These are phyloP conservation scores for Polydrusus cervinus DNA, from an alignment of 2,888 invertebrate species.

Conservation along the genomic window DNA sequence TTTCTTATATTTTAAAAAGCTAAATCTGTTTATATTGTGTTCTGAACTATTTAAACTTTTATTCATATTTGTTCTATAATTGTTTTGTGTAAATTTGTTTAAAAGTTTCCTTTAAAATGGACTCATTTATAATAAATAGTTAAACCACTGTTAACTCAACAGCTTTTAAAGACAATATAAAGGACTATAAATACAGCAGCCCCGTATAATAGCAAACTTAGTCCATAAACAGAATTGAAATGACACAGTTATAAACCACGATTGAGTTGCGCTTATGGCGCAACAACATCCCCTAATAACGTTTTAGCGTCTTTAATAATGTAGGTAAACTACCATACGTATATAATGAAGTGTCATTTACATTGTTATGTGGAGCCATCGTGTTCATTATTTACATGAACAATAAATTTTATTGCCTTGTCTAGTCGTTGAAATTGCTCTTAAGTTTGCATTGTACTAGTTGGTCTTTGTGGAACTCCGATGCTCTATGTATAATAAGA, in stretches of 20 bases:
- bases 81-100: too few species aligned
- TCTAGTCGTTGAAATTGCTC: constrained; percentile 6
- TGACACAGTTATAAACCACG: constrained; percentile 26
- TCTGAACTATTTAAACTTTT: too few species aligned
- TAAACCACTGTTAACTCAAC: too few species aligned
- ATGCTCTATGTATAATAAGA: too few species aligned
- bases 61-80: too few species aligned
- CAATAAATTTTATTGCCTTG: constrained; percentile 14
- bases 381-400: constrained; percentile 1
- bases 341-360: constrained; percentile 14
- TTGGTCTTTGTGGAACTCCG: not conserved
- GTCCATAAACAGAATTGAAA: constrained; percentile 19
- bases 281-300: constrained; percentile 12
- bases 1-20: too few species aligned
- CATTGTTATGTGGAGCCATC: constrained; percentile 6
- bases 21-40: too few species aligned
- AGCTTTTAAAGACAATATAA: not conserved
- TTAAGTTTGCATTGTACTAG: not conserved
- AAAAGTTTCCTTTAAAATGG: too few species aligned
- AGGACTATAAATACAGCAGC: constrained; percentile 9
- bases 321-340: constrained; percentile 4
- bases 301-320: constrained; percentile 23
- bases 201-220: constrained; percentile 4
- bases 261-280: constrained; percentile 28
- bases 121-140: too few species aligned